Conservation (phyloP, 2,113 vertebrate species). For the Sterrhoptilus dennistouni region DNA sequence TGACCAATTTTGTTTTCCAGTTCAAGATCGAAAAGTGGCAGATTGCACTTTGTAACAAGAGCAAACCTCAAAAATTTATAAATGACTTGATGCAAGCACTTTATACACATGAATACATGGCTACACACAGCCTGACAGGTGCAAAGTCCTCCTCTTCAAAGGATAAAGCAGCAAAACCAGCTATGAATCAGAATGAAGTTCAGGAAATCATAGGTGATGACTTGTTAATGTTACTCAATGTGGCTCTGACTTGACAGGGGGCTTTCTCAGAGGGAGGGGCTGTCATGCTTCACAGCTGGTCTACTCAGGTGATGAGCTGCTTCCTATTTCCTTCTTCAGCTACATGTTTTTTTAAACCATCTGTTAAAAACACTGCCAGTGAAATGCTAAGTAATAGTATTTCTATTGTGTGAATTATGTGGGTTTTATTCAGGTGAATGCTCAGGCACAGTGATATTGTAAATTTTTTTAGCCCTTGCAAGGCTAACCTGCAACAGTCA, state of each 20-base stretch:
- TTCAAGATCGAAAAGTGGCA: constrained; percentile 81
- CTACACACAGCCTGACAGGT: constrained; percentile 77
- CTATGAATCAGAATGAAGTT: constrained; percentile 81
- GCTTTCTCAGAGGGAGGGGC: background rate
- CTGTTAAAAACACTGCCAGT: background rate
- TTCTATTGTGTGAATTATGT: background rate
- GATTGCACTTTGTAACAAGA: constrained; percentile 79
- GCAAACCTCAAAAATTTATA: constrained; percentile 80
- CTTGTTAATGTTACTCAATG: background rate
- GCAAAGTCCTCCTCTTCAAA: constrained; percentile 78
- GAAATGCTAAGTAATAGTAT: background rate
- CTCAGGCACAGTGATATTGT: background rate
- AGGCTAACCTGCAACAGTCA: background rate
- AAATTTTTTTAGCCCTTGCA: background rate
- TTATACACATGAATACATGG: constrained; percentile 78
- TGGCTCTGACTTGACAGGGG: constrained; percentile 2
- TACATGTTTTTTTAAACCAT: background rate
- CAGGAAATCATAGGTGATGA: constrained; percentile 79
- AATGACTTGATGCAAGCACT: constrained; percentile 82
- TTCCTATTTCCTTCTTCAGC: background rate
- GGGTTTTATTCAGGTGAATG: background rate
- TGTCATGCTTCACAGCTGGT: background rate
- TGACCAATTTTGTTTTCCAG: constrained; percentile 70
- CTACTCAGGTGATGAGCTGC: background rate
- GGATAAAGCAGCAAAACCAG: constrained; percentile 77